Base-by-base conservation (phyloP, 2,797 vertebrate genomes). In the Erethizon dorsatum region DNA sequence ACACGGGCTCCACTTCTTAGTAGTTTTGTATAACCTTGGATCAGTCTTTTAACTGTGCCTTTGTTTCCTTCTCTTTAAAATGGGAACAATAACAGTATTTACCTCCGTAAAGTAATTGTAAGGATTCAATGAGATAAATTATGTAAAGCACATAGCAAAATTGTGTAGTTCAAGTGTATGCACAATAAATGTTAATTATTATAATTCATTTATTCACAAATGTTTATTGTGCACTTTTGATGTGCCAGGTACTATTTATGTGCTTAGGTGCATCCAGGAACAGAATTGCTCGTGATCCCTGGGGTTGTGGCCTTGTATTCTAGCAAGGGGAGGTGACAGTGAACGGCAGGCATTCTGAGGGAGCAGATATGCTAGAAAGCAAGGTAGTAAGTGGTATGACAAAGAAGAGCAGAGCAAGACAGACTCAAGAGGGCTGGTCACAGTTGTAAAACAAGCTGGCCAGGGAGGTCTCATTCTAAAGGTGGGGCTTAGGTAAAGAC, bases 31-130 rank as follows among this genome's bases (percentile, higher is more conserved):
- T 37, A 61, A 88, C 61, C 63, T 54, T 47, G 10, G 17, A 2
- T 78, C 69, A 54, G 22, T 59, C n/a, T 73, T 57, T 92, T 54
- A 59, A 85, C 37, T 5, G 37, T 22, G 3, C 45, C 24, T 77
- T 59, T 94, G 50, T 83, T 75, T 91, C 26, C 50, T 94, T 57
- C 79, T 79, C 71, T 90, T 11, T 88, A 69, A 95, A 88, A 80
- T 65, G 31, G 37, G 2, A 59, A 79, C 50, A 47, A 77, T 47
- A 80, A 80, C 4, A 37, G 37, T 7, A 78, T 33, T 54, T 90
- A 5, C 0, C 3, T 50, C 47, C 61, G 45, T 15, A 88, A 56
- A 73, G 45, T 24, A 1, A 50, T 15, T 18, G 6, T 47, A 41
- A 88, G 4, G 10, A 45, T 54, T 93, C 79, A 11, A 1, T n/a